Evolutionary conservation across 1,140 invertebrate genomes (phyloP), one percentile per base, ranked within the genome.

Genomic region (Andrena cerasifolii): DNA sequence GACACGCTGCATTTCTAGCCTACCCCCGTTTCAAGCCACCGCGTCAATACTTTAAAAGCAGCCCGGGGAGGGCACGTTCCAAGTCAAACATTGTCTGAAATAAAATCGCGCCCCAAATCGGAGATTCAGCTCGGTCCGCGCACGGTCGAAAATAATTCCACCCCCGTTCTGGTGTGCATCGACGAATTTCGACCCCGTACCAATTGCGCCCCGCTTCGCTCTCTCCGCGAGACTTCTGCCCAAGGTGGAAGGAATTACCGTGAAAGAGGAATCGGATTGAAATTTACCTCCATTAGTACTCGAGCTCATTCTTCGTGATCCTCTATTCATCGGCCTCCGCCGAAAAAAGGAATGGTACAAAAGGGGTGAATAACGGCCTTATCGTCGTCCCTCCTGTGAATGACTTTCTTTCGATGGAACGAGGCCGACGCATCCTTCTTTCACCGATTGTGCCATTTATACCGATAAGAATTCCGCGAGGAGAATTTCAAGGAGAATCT

Each of bases 401-500:
- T 45, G 10, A 24, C 56, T 59, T 33, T 63, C 53, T 73, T 59
- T 78, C 68, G 54, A 56, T 53, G n/a, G 73, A 80, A 80, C 51
- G 31, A 51, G 36, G 45, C 62, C 51, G 59, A 63, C 67, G 78
- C 79, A 84, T 81, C 54, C 51, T 47, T 58, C 45, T 84, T 83
- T 40, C 10, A 5, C 78, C 62, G 59, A 59, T 61, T 33, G 47
- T 24, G 28, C 53, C 47, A 58, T 56, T 84, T 85, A 73, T 43
- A 51, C 40, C 73, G 58, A 58, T 62, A 78, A 61, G 79, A 77
- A 72, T 80, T 77, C 70, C 36, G 24, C 62, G 51, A 43, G 78
- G 14, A 83, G 66, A 63, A 43, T 47, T 54, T 77, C 43, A 58
- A 53, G 51, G 26, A 63, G 63, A n/a, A n/a, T n/a, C n/a, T n/a